Conservation (phyloP, 2,113 vertebrate species). For the Mus spicilegus region DNA sequence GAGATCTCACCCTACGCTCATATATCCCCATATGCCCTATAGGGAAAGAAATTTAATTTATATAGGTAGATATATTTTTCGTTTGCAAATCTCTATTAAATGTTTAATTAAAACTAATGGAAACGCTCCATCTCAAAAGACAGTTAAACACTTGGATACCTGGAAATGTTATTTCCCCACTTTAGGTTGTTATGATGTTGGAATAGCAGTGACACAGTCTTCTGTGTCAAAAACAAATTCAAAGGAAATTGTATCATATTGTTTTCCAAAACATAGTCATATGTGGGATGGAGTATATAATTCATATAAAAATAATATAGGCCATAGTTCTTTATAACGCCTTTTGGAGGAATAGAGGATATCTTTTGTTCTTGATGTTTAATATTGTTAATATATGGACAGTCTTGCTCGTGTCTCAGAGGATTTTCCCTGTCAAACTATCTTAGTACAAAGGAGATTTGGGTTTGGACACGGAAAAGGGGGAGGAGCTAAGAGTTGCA, state of each 20-base stretch:
- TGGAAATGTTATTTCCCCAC: not conserved
- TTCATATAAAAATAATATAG: not conserved
- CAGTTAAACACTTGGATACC: conserved; percentile 57
- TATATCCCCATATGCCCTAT: conserved; percentile 40
- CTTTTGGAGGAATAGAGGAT: not conserved
- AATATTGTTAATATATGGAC: not conserved
- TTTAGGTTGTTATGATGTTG: not conserved
- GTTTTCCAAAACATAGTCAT: not conserved
- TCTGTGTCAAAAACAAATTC: not conserved
- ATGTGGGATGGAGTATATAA: not conserved
- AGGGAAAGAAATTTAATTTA: conserved; percentile 50
- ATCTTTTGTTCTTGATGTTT: not conserved
- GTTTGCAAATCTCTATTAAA: conserved; percentile 47
- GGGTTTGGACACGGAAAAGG: too few species aligned
- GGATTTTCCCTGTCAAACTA: too few species aligned
- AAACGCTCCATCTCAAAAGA: conserved; percentile 65
- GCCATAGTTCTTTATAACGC: not conserved
- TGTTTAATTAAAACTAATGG: conserved; percentile 64
- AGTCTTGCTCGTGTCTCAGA: not conserved
- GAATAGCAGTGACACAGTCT: not conserved
- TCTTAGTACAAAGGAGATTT: too few species aligned
- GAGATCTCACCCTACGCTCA: not conserved
- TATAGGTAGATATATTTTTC: conserved; percentile 60
- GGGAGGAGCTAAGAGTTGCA: too few species aligned
- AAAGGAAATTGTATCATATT: not conserved